Evolutionary conservation across 1,140 invertebrate species (phyloP).

Genomic region (Bombus sylvicola): DNA sequence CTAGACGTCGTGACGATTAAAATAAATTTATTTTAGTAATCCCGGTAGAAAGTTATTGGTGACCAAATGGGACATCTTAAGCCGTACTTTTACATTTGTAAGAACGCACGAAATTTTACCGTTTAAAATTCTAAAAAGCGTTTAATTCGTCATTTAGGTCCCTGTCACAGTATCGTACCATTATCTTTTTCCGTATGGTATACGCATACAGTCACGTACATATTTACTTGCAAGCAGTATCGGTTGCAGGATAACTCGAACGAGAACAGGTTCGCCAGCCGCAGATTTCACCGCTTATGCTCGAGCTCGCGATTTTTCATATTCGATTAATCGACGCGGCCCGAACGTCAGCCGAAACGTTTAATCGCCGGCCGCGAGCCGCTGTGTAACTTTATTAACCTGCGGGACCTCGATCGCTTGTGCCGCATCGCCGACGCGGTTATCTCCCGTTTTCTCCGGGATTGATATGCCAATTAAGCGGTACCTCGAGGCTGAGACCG

Average conservation of each 20-base stretch:
- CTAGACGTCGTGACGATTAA: no score
- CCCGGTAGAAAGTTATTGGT: no score
- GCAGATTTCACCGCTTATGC: conserved; percentile 13
- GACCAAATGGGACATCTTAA: no score
- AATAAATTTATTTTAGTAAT: no score
- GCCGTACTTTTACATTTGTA: no score
- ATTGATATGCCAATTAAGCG: conserved; percentile 78
- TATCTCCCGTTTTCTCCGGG: conserved; percentile 70
- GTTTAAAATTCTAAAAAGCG: no score
- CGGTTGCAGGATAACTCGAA: background rate
- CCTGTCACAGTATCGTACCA: background rate
- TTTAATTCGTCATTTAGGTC: no score
- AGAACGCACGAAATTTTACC: no score
- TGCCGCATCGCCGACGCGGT: conserved; percentile 53
- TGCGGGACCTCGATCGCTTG: conserved; percentile 57
- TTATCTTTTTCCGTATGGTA: background rate
- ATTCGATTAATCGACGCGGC: conserved; percentile 54
- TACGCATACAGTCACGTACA: background rate
- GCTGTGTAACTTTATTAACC: conserved; percentile 74
- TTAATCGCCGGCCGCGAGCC: conserved; percentile 53
- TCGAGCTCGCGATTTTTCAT: conserved; percentile 39
- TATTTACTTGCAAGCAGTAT: background rate
- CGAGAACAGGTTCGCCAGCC: conserved; percentile 17
- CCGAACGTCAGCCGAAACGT: conserved; percentile 57
- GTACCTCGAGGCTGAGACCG: conserved; percentile 63